Conservation (phyloP, 2,113 vertebrate species). For the Cyphomyrus discorhynchus region DNA sequence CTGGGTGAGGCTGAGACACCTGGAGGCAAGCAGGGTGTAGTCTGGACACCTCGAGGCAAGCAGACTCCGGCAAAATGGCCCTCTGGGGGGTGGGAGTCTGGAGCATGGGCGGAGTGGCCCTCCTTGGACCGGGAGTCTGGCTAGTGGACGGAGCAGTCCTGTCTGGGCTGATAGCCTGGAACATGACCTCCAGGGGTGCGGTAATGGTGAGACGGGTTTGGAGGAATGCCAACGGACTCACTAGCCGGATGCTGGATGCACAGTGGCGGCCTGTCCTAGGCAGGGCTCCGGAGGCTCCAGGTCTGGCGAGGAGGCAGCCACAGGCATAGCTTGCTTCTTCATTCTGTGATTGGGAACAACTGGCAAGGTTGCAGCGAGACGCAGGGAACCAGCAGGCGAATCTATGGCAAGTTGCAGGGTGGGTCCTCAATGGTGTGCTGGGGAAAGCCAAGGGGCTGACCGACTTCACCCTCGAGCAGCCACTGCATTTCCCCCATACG, state of each 20-base stretch:
- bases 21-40: too few relatives aligned
- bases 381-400: not conserved
- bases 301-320: not conserved
- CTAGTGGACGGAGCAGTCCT: too few relatives aligned
- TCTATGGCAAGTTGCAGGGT: too few relatives aligned
- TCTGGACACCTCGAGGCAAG: not conserved
- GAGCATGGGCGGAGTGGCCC: not conserved
- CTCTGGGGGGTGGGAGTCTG: not conserved
- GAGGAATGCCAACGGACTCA: not conserved
- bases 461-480: not conserved
- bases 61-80: not conserved
- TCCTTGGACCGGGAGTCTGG: not conserved
- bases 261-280: not conserved
- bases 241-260: not conserved
- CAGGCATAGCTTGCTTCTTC: not conserved
- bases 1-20: too few relatives aligned
- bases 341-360: not conserved
- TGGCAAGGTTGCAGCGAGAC: not conserved
- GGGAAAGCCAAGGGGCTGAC: not conserved
- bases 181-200: not conserved
- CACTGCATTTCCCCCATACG: not conserved
- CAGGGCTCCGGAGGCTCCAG: too few relatives aligned
- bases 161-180: too few relatives aligned
- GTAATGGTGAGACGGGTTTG: not conserved
- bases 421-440: not conserved